A percentile compares a stretch with the other conserved stretches of the same genome.
Conservation (phyloP, 2,888 invertebrate species). For the Junonia oenone region DNA sequence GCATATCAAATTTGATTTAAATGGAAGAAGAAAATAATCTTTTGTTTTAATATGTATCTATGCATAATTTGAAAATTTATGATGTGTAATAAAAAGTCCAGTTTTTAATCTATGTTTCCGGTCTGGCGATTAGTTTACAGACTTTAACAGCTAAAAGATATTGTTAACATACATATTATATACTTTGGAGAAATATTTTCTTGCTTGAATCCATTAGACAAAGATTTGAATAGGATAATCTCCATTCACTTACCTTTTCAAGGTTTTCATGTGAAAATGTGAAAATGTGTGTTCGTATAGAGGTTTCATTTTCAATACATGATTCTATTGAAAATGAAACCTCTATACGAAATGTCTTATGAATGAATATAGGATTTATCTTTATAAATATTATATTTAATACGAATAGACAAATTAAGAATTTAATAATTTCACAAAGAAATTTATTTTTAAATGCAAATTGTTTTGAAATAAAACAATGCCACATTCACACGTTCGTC, state of each 20-base stretch:
- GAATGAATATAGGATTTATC: too few relatives aligned
- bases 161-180: not conserved
- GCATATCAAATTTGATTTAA: constrained; percentile 6
- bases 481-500: too few relatives aligned
- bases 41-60: not conserved
- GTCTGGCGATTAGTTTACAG: not conserved
- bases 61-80: not conserved
- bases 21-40: not conserved
- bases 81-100: not conserved
- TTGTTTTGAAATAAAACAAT: too few relatives aligned
- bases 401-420: too few relatives aligned
- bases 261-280: too few relatives aligned
- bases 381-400: too few relatives aligned
- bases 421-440: too few relatives aligned
- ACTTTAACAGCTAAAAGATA: not conserved
- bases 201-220: not conserved
- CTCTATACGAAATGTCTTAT: too few relatives aligned
- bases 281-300: too few relatives aligned
- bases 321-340: too few relatives aligned
- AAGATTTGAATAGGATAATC: not conserved
- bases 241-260: not conserved
- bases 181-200: not conserved
- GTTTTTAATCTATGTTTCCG: not conserved
- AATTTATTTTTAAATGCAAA: too few relatives aligned
- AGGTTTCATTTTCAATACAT: too few relatives aligned